A percentile compares a stretch with the other conserved stretches of the same genome.
phyloP scores from a whole-genome alignment of 1,140 invertebrate genomes.

The Saxidomus purpurata region DNA sequence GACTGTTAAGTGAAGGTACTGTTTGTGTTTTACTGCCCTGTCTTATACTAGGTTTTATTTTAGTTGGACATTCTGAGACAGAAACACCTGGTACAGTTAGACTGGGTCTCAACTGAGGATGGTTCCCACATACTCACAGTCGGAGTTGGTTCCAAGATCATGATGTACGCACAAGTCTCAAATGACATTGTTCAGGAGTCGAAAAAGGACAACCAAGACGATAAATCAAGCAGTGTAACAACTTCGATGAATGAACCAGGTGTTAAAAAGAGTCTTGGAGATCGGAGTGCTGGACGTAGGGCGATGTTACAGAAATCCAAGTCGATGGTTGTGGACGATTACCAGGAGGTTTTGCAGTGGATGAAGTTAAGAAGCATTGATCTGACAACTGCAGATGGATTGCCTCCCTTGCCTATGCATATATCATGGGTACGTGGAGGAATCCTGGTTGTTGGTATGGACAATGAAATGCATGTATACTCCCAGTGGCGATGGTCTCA shows the following conservation, averaged over 20 bases:
- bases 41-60: conserved; percentile 30
- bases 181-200: conserved; percentile 85
- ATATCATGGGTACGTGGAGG: conserved; percentile 99
- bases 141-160: conserved; percentile 95
- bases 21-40: too few relatives aligned
- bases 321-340: conserved; percentile 82
- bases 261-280: conserved; percentile 24
- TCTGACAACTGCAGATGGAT: conserved; percentile 96
- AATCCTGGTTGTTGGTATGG: conserved; percentile 99
- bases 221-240: not conserved
- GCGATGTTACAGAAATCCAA: conserved; percentile 83
- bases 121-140: conserved; percentile 99
- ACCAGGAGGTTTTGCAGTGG: conserved; percentile 90
- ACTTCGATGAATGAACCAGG: conserved; percentile 50
- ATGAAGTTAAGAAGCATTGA: conserved; percentile 97
- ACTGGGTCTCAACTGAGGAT: conserved; percentile 99
- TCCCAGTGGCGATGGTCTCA: conserved; percentile 93
- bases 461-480: conserved; percentile 99
- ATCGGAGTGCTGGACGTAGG: conserved; percentile 67
- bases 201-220: conserved; percentile 64
- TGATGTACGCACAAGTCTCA: conserved; percentile 87
- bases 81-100: conserved; percentile 93
- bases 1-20: too few relatives aligned
- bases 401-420: conserved; percentile 98
- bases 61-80: conserved; percentile 81